Evolutionary conservation across 2,888 invertebrate genomes (phyloP), one percentile per base, ranked within the genome.

Genomic region (Tipula lateralis): DNA sequence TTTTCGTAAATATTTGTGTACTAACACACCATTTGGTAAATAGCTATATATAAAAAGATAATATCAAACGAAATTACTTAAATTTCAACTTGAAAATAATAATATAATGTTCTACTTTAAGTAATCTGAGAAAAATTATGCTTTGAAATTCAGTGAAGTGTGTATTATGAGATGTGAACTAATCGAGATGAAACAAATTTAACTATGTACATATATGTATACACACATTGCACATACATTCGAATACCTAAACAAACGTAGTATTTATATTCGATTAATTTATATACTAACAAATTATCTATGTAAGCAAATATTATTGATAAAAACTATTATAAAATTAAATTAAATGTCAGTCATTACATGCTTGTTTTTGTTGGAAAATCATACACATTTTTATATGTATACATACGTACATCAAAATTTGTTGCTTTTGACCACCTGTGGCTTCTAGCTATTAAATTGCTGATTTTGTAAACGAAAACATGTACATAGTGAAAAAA

Each of bases 341-440:
- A 66, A 66, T 66, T 66, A 66, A 66, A 66, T 66, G 24, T 66
- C 66, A 9, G 66, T 66, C 66, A 66, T 66, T 24, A 66, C 4
- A 16, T 9, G 66, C 66, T 66, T 66, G 66, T 66, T 66, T 19
- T 24, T 66, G 66, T 19, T 66, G 24, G 0, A 24, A 24, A 7
- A 66, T 12, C 24, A 66, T 66, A 66, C 0, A 50, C 2, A 66
- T 24, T 44, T 44, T 2, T 44, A n/a, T 44, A 44, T 44, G 44
- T 44, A 44, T 44, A n/a, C 16, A 16, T 16, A 39, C 13, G 39
- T 44, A 50, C 19, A 50, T 19, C 5, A 66, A 66, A 24, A 66
- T 66, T 66, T 66, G 66, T 66, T 66, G 66, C 66, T 66, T 66
- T 12, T 66, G 66, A 66, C 66, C 66, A 66, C 66, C 66, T 66